Base-by-base conservation (phyloP, 2,888 invertebrate genomes). In the Pegoplata infirma region DNA sequence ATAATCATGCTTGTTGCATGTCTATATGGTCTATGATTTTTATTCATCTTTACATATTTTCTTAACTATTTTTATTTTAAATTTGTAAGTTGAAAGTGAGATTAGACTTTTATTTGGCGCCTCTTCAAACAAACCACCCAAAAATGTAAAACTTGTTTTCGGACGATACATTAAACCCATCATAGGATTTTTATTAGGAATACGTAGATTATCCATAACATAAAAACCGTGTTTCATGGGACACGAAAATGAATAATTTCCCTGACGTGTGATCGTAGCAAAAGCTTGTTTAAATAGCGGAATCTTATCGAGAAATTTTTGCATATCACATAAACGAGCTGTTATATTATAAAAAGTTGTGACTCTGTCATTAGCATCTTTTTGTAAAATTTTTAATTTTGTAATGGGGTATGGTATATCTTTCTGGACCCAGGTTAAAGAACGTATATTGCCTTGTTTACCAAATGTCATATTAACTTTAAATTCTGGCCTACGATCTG, bases 401-500 rank as follows among this genome's bases (percentile, higher is more conserved):
- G 82, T 49, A 4, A 84, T 61, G 0, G 84, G 84, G 1, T 77
- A 77, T 3, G 61, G 10, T 21, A 86, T 72, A 23, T 81, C 76
- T 49, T 84, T 80, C 10, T 82, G 81, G 17, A 84, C 81, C n/a
- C 66, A 85, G 12, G 85, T 85, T 4, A 61, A 53, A 8, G 86
- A 84, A 16, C 51, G 68, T 3, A 86, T 71, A 12, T 81, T 76
- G 7, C 80, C 63, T 16, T 82, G 59, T 6, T 81, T 80, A 0
- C 82, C 80, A 64, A 85, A 86, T 5, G 85, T 85, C 85, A 84
- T 84, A 21, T 84, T 84, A 4, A 84, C 84, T 1, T 58, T 21
- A 17, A 84, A 83, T 1, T 80, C 61, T 0, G 84, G 84, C 2
- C 83, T 82, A 25, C 80, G 76, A 59, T 84, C 84, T 8, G 85